Percentiles rank a stretch among this genome's conserved stretches.
These are phyloP conservation scores for Sycobia sp. DNA, from an alignment of 1,140 invertebrate species.

Conservation along the genomic window DNA sequence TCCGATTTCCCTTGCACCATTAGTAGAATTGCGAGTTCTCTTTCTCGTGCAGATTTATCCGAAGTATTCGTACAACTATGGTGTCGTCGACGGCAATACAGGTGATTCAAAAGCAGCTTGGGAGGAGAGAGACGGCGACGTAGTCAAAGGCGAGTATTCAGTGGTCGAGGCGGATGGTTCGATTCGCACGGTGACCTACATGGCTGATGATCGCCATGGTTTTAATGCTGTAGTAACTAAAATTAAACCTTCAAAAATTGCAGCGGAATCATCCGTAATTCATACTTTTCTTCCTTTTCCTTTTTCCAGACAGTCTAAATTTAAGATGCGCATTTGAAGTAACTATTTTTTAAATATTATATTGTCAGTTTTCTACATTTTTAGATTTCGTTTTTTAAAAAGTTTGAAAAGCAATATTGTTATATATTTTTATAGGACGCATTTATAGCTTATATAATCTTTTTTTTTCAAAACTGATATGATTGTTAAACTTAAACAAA, in stretches of 20 bases:
- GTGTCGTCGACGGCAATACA: conserved; percentile 63
- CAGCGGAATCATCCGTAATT: conserved; percentile 12
- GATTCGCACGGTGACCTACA: conserved; percentile 70
- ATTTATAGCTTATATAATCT: too few relatives aligned
- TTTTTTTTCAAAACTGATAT: too few relatives aligned
- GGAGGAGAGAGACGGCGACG: conserved; percentile 64
- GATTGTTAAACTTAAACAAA: too few relatives aligned
- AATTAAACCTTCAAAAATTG: conserved; percentile 38
- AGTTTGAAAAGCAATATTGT: too few relatives aligned
- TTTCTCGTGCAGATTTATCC: conserved; percentile 58
- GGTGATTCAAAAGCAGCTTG: conserved; percentile 64
- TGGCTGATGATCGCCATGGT: conserved; percentile 72
- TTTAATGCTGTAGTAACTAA: conserved; percentile 60
- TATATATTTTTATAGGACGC: too few relatives aligned
- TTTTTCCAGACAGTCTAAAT: conserved; percentile 5
- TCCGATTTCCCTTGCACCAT: too few relatives aligned
- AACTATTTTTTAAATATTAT: too few relatives aligned
- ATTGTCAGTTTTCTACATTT: too few relatives aligned
- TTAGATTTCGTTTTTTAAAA: too few relatives aligned
- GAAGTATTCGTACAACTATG: conserved; percentile 65
- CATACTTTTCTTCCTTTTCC: conserved; percentile 38
- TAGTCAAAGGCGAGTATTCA: conserved; percentile 67
- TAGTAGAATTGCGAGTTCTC: too few relatives aligned
- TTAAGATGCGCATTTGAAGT: too few relatives aligned
- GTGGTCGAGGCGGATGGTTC: conserved; percentile 66